Evolutionary conservation across 1,140 invertebrate species (phyloP).

Genomic region (Cydia amplana): DNA sequence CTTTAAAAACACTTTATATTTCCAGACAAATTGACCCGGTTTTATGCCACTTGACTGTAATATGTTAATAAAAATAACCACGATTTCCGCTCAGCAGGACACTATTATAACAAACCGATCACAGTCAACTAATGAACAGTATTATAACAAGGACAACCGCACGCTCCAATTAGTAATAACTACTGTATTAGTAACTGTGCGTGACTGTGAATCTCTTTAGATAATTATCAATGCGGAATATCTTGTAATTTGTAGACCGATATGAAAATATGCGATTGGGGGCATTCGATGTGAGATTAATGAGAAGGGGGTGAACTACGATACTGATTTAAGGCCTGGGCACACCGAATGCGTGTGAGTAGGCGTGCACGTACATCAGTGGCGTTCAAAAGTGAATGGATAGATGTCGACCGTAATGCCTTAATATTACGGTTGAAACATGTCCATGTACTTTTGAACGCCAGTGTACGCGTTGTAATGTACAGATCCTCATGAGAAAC

Average conservation of each 20-base stretch:
- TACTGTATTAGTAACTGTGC: background rate
- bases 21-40: background rate
- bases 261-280: background rate
- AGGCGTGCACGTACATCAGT: too few species aligned
- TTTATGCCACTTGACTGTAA: background rate
- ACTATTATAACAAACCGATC: background rate
- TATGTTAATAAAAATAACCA: background rate
- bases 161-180: constrained; percentile 15
- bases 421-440: too few species aligned
- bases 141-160: constrained; percentile 28
- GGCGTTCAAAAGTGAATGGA: too few species aligned
- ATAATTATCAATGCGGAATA: background rate
- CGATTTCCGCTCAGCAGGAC: background rate
- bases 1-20: too few species aligned
- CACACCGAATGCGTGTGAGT: too few species aligned
- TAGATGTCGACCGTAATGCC: too few species aligned
- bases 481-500: too few species aligned
- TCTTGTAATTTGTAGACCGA: background rate
- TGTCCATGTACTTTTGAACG: too few species aligned
- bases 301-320: too few species aligned
- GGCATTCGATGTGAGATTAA: too few species aligned
- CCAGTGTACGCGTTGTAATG: too few species aligned
- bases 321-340: too few species aligned
- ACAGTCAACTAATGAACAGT: background rate
- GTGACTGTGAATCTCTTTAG: background rate